These are phyloP conservation scores for Zaprionus inermis DNA, from an alignment of 1,140 invertebrate genomes.

Conservation along the genomic window DNA sequence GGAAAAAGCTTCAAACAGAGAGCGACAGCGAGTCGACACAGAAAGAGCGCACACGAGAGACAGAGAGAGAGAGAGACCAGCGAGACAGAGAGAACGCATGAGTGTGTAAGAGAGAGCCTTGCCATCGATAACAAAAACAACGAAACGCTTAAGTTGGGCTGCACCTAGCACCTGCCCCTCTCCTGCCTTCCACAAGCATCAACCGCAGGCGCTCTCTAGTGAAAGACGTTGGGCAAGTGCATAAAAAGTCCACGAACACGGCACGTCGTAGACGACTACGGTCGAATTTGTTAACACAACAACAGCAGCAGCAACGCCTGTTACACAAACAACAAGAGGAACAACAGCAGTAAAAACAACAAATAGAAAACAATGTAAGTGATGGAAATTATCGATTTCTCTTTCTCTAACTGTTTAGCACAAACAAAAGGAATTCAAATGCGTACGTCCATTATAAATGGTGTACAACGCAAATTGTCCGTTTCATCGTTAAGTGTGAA, in stretches of 20 bases:
- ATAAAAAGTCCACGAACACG: constrained; percentile 45
- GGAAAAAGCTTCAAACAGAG: constrained; percentile 51
- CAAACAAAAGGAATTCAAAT: constrained; percentile 33
- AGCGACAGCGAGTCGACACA: constrained; percentile 17
- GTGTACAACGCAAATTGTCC: constrained; percentile 4
- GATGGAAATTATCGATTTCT: constrained; percentile 72
- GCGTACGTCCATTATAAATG: constrained; percentile 15
- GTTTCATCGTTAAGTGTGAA: neutral
- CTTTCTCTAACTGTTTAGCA: constrained; percentile 21
- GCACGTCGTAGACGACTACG: constrained; percentile 29
- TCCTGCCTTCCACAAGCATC: constrained; percentile 22
- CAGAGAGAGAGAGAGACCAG: constrained; percentile 26
- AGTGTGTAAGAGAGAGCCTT: constrained; percentile 31
- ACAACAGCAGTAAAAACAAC: constrained; percentile 34
- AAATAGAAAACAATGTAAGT: constrained; percentile 71
- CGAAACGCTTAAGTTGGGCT: constrained; percentile 69
- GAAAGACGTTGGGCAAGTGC: constrained; percentile 65
- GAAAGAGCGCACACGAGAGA: constrained; percentile 23
- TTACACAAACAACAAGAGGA: constrained; percentile 32
- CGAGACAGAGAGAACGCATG: constrained; percentile 11
- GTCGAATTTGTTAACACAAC: constrained; percentile 49
- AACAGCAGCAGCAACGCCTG: constrained; percentile 27
- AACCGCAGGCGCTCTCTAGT: constrained; percentile 39
- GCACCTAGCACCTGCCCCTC: constrained; percentile 48
- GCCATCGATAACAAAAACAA: constrained; percentile 75